Percentiles rank a stretch among this genome's conserved stretches.
Evolutionary conservation across 2,113 vertebrate genomes (phyloP).

Genomic region (Raja brachyura): DNA sequence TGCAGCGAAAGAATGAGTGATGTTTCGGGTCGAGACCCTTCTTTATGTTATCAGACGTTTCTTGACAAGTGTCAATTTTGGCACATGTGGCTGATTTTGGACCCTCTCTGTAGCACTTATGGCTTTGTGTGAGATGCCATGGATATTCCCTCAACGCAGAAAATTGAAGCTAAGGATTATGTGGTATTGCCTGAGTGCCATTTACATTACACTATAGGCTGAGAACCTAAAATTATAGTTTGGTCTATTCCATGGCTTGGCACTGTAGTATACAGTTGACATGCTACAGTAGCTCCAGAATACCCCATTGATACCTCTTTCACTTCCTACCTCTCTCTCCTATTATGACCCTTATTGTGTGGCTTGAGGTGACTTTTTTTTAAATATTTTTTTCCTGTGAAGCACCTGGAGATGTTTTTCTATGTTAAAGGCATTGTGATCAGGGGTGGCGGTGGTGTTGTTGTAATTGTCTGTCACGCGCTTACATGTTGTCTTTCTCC

Average conservation of each 20-base stretch:
- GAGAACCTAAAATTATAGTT: not conserved
- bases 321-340: not conserved
- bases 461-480: not conserved
- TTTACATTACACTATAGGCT: not conserved
- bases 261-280: not conserved
- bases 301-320: too few relatives aligned
- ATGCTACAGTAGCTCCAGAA: not conserved
- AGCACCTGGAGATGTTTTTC: too few relatives aligned
- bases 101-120: too few relatives aligned
- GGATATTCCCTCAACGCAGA: not conserved
- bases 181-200: not conserved
- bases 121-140: not conserved
- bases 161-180: not conserved
- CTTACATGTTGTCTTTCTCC: slow-evolving; percentile 15
- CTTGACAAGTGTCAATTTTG: not conserved
- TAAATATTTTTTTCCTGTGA: too few relatives aligned
- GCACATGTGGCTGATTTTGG: too few relatives aligned
- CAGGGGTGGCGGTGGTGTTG: not conserved
- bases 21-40: too few relatives aligned
- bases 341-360: not conserved
- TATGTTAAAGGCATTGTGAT: not conserved
- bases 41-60: not conserved
- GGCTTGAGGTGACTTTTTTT: too few relatives aligned
- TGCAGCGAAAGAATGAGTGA: too few relatives aligned
- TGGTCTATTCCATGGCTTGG: slow-evolving; percentile 26